Conservation (phyloP, 1,140 invertebrate species). For the Polyergus mexicanus region DNA sequence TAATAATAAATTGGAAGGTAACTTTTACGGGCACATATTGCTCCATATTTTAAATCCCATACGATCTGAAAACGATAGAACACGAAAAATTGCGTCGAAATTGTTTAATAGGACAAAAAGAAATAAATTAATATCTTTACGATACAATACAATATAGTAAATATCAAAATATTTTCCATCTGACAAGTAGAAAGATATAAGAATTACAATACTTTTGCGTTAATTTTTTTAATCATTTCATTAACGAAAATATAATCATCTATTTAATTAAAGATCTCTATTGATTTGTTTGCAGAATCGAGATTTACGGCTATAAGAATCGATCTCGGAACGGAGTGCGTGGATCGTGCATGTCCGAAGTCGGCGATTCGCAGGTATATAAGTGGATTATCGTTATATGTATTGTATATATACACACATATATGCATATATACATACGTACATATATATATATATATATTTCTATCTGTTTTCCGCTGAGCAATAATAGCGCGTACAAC, state of each 20-base stretch:
- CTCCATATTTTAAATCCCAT: slow-evolving; percentile 12
- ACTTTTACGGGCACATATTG: neutral
- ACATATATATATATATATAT: neutral
- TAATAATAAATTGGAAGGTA: slow-evolving; percentile 4
- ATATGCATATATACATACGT: neutral
- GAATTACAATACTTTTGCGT: neutral
- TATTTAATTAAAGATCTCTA: neutral
- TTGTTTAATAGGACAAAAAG: neutral
- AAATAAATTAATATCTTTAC: neutral
- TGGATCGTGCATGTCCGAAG: slow-evolving; percentile 65
- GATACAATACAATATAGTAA: neutral
- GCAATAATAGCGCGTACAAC: slow-evolving; percentile 49
- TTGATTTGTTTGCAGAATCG: slow-evolving; percentile 49
- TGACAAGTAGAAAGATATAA: neutral
- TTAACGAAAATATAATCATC: neutral
- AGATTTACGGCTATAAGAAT: slow-evolving; percentile 45
- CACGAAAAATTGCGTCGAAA: neutral
- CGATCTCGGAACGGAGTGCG: neutral
- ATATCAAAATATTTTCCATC: neutral
- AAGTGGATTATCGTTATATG: slow-evolving; percentile 37
- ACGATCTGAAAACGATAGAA: neutral
- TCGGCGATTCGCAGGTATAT: slow-evolving; percentile 51
- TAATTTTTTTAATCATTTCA: neutral
- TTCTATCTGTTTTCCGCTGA: slow-evolving; percentile 38
- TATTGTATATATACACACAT: neutral